Conservation (phyloP, 2,888 invertebrate species). For the Dorcus parallelipipedus region DNA sequence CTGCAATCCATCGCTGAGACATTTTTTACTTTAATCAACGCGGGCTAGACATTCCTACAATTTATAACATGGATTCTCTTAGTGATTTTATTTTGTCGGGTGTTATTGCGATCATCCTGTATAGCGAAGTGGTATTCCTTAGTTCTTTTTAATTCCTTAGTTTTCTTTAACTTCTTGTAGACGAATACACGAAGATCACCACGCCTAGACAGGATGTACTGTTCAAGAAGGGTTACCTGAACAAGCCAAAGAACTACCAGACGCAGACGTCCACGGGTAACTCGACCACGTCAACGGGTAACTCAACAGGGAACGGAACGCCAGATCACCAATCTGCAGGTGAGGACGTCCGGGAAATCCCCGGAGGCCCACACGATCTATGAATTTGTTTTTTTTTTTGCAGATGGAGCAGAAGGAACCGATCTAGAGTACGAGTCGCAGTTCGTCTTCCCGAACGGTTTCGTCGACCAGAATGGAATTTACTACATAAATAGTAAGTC, state of each 20-base stretch:
- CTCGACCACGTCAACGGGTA: slow-evolving; percentile 45
- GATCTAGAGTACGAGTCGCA: slow-evolving; percentile 49
- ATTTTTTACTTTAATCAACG: no score
- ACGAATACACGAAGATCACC: slow-evolving; percentile 68
- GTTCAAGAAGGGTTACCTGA: slow-evolving; percentile 67
- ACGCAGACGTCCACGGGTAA: slow-evolving; percentile 44
- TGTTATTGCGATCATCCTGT: not conserved
- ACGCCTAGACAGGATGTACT: slow-evolving; percentile 68
- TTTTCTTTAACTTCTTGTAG: slow-evolving; percentile 41
- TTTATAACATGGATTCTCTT: no score
- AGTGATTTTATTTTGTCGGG: no score
- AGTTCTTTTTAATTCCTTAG: not conserved
- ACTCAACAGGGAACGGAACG: slow-evolving; percentile 48
- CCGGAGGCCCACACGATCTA: not conserved
- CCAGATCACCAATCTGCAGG: slow-evolving; percentile 50
- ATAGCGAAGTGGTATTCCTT: not conserved
- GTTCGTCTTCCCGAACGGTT: slow-evolving; percentile 50
- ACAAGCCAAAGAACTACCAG: slow-evolving; percentile 52
- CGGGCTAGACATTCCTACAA: no score
- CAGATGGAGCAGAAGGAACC: slow-evolving; percentile 36
- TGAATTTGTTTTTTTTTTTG: slow-evolving; percentile 23
- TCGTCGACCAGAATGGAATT: slow-evolving; percentile 52
- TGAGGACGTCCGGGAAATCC: slow-evolving; percentile 18
- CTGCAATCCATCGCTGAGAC: no score
- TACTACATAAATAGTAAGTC: slow-evolving; percentile 52